phyloP scores from a whole-genome alignment of 2,888 invertebrate genomes.

The Prostheceraeus crozeri region DNA sequence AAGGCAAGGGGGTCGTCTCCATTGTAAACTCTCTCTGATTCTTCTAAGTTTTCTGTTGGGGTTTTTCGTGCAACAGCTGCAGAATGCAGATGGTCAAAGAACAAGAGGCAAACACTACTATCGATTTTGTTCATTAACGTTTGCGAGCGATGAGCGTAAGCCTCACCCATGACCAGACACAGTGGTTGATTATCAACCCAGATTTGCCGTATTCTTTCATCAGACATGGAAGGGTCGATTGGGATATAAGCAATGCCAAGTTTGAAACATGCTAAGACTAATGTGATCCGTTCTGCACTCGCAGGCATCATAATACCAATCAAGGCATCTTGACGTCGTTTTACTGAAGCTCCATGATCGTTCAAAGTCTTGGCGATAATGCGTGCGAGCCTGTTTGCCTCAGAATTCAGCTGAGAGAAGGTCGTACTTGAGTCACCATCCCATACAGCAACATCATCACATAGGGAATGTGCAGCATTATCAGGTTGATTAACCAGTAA shows the following conservation, averaged over 20 bases:
- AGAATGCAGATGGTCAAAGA: slow-evolving; percentile 28
- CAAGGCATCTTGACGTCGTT: not conserved
- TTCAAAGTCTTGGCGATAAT: slow-evolving; percentile 7
- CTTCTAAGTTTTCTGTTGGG: slow-evolving; percentile 59
- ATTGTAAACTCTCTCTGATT: slow-evolving; percentile 17
- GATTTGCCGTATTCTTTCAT: slow-evolving; percentile 44
- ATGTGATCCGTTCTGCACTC: slow-evolving; percentile 21
- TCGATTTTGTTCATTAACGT: slow-evolving; percentile 8
- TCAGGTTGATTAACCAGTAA: slow-evolving; percentile 16
- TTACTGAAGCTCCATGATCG: slow-evolving; percentile 6
- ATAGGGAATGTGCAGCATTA: not conserved
- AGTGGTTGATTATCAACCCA: slow-evolving; percentile 43
- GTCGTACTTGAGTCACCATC: slow-evolving; percentile 5
- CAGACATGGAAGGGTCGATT: slow-evolving; percentile 44
- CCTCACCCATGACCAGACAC: slow-evolving; percentile 38
- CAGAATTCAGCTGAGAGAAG: slow-evolving; percentile 21
- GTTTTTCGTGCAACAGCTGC: slow-evolving; percentile 64
- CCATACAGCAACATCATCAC: slow-evolving; percentile 23
- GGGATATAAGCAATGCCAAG: slow-evolving; percentile 45
- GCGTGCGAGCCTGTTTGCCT: slow-evolving; percentile 26
- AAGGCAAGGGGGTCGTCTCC: slow-evolving; percentile 48
- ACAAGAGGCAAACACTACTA: slow-evolving; percentile 18
- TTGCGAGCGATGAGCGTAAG: slow-evolving; percentile 2
- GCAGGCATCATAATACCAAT: slow-evolving; percentile 31
- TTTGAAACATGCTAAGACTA: slow-evolving; percentile 42